phyloP scores from a whole-genome alignment of 2,888 invertebrate species.

The Busseola fusca region DNA sequence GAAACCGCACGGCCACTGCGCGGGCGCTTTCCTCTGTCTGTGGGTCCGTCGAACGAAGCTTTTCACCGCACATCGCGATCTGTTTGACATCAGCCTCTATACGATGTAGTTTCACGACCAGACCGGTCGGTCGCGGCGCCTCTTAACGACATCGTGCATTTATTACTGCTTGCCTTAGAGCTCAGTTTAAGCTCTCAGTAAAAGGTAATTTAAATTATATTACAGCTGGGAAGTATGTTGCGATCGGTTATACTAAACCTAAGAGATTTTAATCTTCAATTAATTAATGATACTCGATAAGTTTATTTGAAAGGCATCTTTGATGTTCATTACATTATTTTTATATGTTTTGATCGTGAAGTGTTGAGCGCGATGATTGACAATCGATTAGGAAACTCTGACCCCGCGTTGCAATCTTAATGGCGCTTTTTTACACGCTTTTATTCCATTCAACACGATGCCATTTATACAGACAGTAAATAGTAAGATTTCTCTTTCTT shows the following conservation, averaged over 20 bases:
- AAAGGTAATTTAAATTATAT: constrained; percentile 47
- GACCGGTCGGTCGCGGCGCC: constrained; percentile 61
- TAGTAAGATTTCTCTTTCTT: constrained; percentile 53
- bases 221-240: constrained; percentile 33
- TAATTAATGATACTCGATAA: constrained; percentile 40
- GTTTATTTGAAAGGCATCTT: constrained; percentile 41
- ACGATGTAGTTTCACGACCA: constrained; percentile 62
- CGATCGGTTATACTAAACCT: constrained; percentile 24
- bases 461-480: constrained; percentile 30
- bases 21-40: constrained; percentile 26
- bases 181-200: constrained; percentile 45
- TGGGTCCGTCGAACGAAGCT: constrained; percentile 22
- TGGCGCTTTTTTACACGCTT: constrained; percentile 45
- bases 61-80: constrained; percentile 60
- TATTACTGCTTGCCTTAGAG: constrained; percentile 66
- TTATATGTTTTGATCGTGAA: constrained; percentile 48
- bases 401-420: constrained; percentile 46
- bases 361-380: constrained; percentile 44
- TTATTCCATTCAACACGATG: constrained; percentile 44
- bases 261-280: constrained; percentile 38
- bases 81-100: constrained; percentile 58
- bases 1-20: constrained; percentile 13
- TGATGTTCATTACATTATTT: constrained; percentile 41
- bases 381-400: constrained; percentile 55
- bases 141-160: constrained; percentile 73